phyloP scores from a whole-genome alignment of 1,140 invertebrate species.

The Lamellibrachia luymesi region DNA sequence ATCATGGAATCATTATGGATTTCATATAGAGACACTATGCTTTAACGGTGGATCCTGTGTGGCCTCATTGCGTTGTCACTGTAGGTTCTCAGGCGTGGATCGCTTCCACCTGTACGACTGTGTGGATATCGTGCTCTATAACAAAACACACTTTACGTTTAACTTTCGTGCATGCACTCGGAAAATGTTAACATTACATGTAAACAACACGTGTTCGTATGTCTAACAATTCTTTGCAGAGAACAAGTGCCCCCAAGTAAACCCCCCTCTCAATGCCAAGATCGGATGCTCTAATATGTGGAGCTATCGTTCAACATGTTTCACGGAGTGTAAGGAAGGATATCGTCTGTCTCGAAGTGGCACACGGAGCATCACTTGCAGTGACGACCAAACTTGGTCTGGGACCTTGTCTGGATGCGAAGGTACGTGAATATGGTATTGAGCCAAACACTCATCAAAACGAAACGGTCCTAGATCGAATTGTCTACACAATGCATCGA shows the following conservation, averaged over 20 bases:
- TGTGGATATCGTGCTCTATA: too few relatives aligned
- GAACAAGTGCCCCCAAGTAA: neutral
- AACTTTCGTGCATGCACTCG: neutral
- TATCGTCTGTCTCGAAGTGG: neutral
- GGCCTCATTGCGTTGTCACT: neutral
- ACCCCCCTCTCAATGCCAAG: neutral
- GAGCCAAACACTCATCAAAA: too few relatives aligned
- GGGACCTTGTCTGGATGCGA: neutral
- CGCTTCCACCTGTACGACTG: too few relatives aligned
- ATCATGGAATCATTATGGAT: neutral
- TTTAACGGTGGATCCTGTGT: neutral
- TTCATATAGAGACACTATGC: neutral
- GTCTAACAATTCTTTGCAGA: neutral
- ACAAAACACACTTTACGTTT: too few relatives aligned
- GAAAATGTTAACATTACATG: neutral
- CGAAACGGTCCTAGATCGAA: too few relatives aligned
- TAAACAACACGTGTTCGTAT: neutral
- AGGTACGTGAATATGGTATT: neutral
- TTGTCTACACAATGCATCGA: too few relatives aligned
- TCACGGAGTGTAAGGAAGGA: neutral
- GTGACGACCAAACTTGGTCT: neutral
- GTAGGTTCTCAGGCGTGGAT: neutral
- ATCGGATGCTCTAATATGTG: neutral
- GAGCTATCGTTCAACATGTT: neutral
- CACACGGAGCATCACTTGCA: neutral